Base-by-base conservation (phyloP, 2,888 invertebrate genomes). In the Cepaea hortensis region DNA sequence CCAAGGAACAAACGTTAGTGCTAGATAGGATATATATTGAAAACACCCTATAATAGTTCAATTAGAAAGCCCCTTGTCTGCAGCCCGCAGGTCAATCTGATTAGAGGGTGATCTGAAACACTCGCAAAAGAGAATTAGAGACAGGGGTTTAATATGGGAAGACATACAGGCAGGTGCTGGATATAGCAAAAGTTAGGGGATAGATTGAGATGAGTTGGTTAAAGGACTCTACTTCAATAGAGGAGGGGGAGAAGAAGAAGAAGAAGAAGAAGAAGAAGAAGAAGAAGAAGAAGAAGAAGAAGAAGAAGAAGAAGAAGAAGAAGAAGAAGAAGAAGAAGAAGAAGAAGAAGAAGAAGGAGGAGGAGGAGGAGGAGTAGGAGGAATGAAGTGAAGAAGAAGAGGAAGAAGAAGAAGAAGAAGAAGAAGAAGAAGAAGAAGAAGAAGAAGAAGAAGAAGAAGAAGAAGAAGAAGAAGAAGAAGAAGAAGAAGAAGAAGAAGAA, bases 401-500 rank as follows among this genome's bases (percentile, higher is more conserved):
- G 50, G 81, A 68, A 65, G 72, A 72, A 15, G 81, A 81, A 73
- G 73, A 61, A 65, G 62, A 81, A 77, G 82, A 81, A 23, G 81
- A 81, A 55, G 68, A 81, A 35, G 50, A 48, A 81, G 81, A 77
- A 62, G 70, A 65, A 70, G 68, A 79, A 68, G 81, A 68, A 65
- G 72, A 72, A 15, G 81, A 81, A 73, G 73, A 61, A 65, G 62
- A 81, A 77, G 82, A 81, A 23, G 81, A 81, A 55, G 68, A 84
- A 81, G 55, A 80, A 23, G 75, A 48, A 11, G 82, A 82, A 82
- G 48, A 85, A 23, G 62, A 55, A 70, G 72, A 75, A 35, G 55
- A 84, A 81, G 81, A 76, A 72, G 81, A 82, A 46, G 62, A 55
- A n/a, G 65, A 55, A 84, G 83, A 83, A 86, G 72, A 46, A 35